A percentile compares a stretch with the other conserved stretches of the same genome.
Conservation (phyloP, 2,113 vertebrate genomes). For the Toxotes chatareus region DNA sequence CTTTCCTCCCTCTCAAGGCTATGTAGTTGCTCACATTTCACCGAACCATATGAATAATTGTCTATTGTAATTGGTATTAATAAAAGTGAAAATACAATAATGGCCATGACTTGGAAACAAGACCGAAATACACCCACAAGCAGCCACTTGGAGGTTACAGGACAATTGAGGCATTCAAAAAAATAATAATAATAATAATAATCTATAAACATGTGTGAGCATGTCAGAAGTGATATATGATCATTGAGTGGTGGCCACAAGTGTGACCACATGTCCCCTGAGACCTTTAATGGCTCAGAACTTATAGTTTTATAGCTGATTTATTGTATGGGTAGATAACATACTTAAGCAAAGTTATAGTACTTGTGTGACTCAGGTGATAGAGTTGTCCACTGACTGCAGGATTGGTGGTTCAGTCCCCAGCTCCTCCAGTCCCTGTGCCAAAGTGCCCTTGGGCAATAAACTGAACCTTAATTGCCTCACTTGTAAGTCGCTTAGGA, state of each 20-base stretch:
- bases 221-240: background rate
- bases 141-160: slow-evolving; percentile 12
- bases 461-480: no score
- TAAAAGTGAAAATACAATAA: slow-evolving; percentile 40
- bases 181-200: background rate
- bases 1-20: slow-evolving; percentile 75
- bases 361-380: no score
- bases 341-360: background rate
- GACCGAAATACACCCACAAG: slow-evolving; percentile 24
- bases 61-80: slow-evolving; percentile 55
- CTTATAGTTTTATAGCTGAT: background rate
- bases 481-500: no score
- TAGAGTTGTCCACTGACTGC: no score
- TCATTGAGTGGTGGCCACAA: background rate
- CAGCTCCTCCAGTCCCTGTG: no score
- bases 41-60: slow-evolving; percentile 70
- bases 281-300: slow-evolving; percentile 1
- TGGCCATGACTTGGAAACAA: slow-evolving; percentile 52
- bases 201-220: slow-evolving; percentile 1
- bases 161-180: background rate
- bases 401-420: no score
- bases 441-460: no score
- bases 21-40: slow-evolving; percentile 59
- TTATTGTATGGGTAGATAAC: background rate
- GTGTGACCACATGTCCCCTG: background rate